Evolutionary conservation across 2,888 invertebrate genomes (phyloP), one percentile per base, ranked within the genome.

Genomic region (Chydorus sphaericus): DNA sequence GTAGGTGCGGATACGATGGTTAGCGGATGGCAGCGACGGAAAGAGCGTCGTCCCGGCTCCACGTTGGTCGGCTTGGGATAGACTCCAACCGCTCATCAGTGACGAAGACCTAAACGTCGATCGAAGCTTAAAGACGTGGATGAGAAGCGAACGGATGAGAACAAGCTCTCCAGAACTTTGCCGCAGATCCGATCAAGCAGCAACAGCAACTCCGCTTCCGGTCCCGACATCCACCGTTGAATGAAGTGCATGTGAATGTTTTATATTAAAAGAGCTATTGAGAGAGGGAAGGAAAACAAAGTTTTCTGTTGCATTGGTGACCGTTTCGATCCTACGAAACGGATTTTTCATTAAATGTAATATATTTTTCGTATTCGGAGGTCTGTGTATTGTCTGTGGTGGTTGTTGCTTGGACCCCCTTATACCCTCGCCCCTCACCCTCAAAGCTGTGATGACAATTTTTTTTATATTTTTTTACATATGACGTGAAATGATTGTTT

Each of bases 131-230:
- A 60, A 64, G 57, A 62, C 66, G 8, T 69, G 69, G 60, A 72
- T 75, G 60, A 63, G 64, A 48, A 75, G 75, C 60, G 75, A 76
- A 58, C 71, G 75, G 57, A 63, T 79, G 28, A 68, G 81, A 55
- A 79, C 78, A 5, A 78, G 77, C 62, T 79, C 78, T 7, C 79
- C 79, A 4, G 78, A 79, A 66, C 68, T 79, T 48, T 54, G 48
- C n/a, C 52, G 57, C 14, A 39, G 49, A 16, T 48, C 55, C 11
- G 55, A 55, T n/a, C n/a, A n/a, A n/a, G n/a, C n/a, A n/a, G n/a
- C n/a, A n/a, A n/a, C n/a, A n/a, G n/a, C n/a, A n/a, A n/a, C n/a
- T n/a, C n/a, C n/a, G n/a, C n/a, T n/a, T n/a, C n/a, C n/a, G n/a
- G n/a, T n/a, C n/a, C n/a, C n/a, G n/a, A n/a, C n/a, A n/a, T n/a